Evolutionary conservation across 2,113 vertebrate genomes (phyloP), one percentile per base, ranked within the genome.

Genomic region (Planiliza haematocheilus): DNA sequence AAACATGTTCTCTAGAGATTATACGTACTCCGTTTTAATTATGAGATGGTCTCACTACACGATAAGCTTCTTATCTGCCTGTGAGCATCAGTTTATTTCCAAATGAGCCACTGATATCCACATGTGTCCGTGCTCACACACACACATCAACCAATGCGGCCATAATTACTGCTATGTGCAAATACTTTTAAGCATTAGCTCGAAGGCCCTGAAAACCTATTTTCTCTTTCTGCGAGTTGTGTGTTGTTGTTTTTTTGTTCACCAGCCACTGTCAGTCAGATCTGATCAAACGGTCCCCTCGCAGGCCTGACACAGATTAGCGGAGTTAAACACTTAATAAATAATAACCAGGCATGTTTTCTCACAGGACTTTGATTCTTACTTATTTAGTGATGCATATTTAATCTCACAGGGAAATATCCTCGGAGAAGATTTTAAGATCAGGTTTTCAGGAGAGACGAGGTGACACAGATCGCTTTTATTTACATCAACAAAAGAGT

Each of bases 1-100:
- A 66, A 82, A 74, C 68, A 77, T 69, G 67, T 52, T 79, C 68
- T 52, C 50, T 13, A 49, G 77, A 85, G 86, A 89, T 89, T 81
- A 88, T 81, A 82, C 55, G 71, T 69, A 75, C 74, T 80, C 61
- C 38, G 41, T 77, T 87, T 88, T 89, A 91, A 88, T 91, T 87
- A 89, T 76, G 82, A 80, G 73, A 87, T 87, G 87, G 85, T 75
- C 42, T 86, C 77, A 77, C 62, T 41, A 45, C 53, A 75, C 49
- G 66, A 77, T 88, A 91, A 88, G 85, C 86, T 57, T 57, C 82
- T 91, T 89, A 89, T 90, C 75, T 67, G 62, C 70, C 59, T 74
- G 43, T 37, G 70, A 75, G 59, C 68, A 86, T 88, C 74, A 49
- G 52, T 81, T 84, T 67, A 74, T 82, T 75, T 68, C 62, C 51